These are phyloP conservation scores for Mamestra brassicae DNA, from an alignment of 2,888 invertebrate genomes.

Conservation along the genomic window DNA sequence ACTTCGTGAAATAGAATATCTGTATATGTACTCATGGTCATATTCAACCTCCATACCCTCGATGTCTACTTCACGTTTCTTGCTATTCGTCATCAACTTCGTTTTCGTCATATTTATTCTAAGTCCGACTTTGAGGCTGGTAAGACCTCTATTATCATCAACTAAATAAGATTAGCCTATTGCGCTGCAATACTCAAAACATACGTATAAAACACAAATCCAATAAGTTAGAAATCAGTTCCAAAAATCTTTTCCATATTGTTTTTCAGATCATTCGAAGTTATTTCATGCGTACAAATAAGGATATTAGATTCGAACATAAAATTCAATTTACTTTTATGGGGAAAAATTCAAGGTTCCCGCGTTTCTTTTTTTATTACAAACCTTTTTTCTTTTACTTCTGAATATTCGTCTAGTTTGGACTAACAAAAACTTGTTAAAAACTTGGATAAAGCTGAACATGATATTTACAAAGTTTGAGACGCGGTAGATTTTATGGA, in stretches of 20 bases:
- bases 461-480: slow-evolving; percentile 42
- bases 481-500: slow-evolving; percentile 28
- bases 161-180: neutral
- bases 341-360: slow-evolving; percentile 30
- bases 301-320: slow-evolving; percentile 40
- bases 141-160: neutral
- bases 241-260: slow-evolving; percentile 36
- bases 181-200: neutral
- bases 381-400: slow-evolving; percentile 22
- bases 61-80: no score
- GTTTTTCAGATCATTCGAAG: slow-evolving; percentile 26
- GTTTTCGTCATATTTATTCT: no score
- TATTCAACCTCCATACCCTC: no score
- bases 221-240: slow-evolving; percentile 1
- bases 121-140: no score
- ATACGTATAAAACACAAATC: neutral
- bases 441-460: slow-evolving; percentile 17
- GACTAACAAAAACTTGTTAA: slow-evolving; percentile 26
- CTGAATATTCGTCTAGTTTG: slow-evolving; percentile 20
- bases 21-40: no score
- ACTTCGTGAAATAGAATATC: no score
- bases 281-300: slow-evolving; percentile 33
- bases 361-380: slow-evolving; percentile 28
- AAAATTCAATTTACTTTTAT: slow-evolving; percentile 55
- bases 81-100: no score